These are phyloP conservation scores for Notospermus geniculatus DNA, from an alignment of 1,140 invertebrate species.

Conservation along the genomic window DNA sequence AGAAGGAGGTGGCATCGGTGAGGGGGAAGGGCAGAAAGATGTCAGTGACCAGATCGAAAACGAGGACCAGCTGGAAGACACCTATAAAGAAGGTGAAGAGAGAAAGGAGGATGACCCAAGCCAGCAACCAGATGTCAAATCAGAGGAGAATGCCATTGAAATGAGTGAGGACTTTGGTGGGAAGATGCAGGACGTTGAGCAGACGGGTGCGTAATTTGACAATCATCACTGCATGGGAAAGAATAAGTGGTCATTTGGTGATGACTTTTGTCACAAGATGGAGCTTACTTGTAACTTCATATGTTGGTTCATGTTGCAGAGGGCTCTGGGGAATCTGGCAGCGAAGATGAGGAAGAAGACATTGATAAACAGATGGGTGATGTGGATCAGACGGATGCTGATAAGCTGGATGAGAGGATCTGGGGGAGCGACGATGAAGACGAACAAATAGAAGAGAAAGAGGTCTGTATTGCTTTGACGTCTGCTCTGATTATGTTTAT, in stretches of 20 bases:
- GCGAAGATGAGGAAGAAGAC: slow-evolving; percentile 61
- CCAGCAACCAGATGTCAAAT: slow-evolving; percentile 57
- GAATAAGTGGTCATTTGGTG: not conserved
- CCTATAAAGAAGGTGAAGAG: slow-evolving; percentile 73
- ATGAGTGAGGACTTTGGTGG: slow-evolving; percentile 92
- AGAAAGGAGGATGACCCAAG: slow-evolving; percentile 44
- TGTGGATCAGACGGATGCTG: slow-evolving; percentile 71
- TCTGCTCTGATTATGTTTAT: too few species aligned
- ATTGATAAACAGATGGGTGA: slow-evolving; percentile 95
- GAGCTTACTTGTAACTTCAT: not conserved
- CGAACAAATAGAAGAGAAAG: slow-evolving; percentile 66
- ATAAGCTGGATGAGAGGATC: slow-evolving; percentile 73
- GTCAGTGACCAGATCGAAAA: slow-evolving; percentile 89
- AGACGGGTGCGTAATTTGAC: slow-evolving; percentile 58
- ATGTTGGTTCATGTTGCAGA: slow-evolving; percentile 47
- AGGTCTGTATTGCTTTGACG: slow-evolving; percentile 31
- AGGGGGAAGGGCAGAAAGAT: slow-evolving; percentile 88
- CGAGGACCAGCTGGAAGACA: slow-evolving; percentile 89
- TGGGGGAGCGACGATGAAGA: slow-evolving; percentile 75
- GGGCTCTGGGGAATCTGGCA: slow-evolving; percentile 65
- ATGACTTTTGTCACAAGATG: not conserved
- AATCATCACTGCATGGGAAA: not conserved
- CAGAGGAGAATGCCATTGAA: slow-evolving; percentile 91
- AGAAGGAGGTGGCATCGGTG: slow-evolving; percentile 75
- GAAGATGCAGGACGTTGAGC: slow-evolving; percentile 77